Percentiles rank a stretch among this genome's conserved stretches.
phyloP scores from a whole-genome alignment of 2,113 vertebrate genomes.

The Dicrurus megarhynchus region DNA sequence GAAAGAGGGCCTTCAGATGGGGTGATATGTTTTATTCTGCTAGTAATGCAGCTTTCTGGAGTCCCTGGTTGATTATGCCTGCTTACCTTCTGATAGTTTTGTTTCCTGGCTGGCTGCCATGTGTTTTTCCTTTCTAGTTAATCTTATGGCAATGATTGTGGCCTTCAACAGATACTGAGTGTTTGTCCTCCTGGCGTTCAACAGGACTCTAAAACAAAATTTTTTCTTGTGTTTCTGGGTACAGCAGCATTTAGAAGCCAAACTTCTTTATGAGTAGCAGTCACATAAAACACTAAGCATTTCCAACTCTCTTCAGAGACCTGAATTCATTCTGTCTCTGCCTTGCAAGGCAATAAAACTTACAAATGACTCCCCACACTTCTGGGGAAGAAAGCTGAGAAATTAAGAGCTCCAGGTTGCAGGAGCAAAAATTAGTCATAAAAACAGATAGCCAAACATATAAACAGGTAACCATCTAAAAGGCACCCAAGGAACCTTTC shows the following conservation, averaged over 20 bases:
- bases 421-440: not conserved
- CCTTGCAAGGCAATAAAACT: not conserved
- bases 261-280: not conserved
- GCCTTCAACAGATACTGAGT: conserved; percentile 22
- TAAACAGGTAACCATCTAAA: not conserved
- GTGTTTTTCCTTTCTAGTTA: conserved; percentile 33
- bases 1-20: not conserved
- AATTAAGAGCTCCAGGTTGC: not conserved
- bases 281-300: not conserved
- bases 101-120: conserved; percentile 35
- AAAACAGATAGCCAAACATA: not conserved
- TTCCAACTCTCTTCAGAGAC: not conserved
- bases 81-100: conserved; percentile 31
- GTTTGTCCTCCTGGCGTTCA: conserved; percentile 9
- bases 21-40: not conserved
- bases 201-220: not conserved
- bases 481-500: not conserved
- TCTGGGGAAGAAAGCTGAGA: not conserved
- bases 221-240: conserved; percentile 8
- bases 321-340: not conserved
- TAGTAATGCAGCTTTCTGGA: not conserved
- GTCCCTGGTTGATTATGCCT: not conserved
- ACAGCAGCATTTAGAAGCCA: not conserved
- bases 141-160: conserved; percentile 13
- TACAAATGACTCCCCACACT: not conserved